A percentile compares a stretch with the other conserved stretches of the same genome.
Conservation (phyloP, 2,113 vertebrate genomes). For the Hipposideros armiger region DNA sequence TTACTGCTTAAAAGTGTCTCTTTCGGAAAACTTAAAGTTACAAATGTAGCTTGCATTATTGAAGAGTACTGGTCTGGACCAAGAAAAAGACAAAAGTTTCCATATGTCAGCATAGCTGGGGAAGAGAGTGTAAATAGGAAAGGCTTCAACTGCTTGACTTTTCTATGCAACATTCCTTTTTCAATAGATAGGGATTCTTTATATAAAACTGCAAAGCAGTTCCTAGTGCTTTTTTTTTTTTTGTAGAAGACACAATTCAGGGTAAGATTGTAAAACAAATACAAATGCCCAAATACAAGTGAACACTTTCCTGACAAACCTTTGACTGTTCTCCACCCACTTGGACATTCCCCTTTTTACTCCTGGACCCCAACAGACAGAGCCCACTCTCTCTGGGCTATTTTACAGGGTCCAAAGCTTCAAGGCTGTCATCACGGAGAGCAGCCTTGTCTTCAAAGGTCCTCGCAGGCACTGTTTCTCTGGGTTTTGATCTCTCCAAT, state of each 20-base stretch:
- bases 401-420: background rate
- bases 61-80: background rate
- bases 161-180: background rate
- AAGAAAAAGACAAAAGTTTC: background rate
- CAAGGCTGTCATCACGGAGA: background rate
- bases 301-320: background rate
- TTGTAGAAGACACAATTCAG: background rate
- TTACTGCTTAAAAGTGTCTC: background rate
- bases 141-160: background rate
- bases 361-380: background rate
- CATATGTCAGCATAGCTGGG: background rate
- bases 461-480: background rate
- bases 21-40: background rate
- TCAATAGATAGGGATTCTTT: background rate
- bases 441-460: conserved; percentile 37
- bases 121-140: background rate
- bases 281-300: background rate
- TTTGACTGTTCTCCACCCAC: background rate
- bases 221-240: background rate
- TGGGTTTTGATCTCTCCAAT: conserved; percentile 61
- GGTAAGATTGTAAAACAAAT: conserved; percentile 23
- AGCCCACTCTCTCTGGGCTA: background rate
- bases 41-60: background rate
- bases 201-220: background rate
- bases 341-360: background rate